These are phyloP conservation scores for Rhinichthys klamathensis DNA, from an alignment of 2,113 vertebrate species.

Conservation along the genomic window DNA sequence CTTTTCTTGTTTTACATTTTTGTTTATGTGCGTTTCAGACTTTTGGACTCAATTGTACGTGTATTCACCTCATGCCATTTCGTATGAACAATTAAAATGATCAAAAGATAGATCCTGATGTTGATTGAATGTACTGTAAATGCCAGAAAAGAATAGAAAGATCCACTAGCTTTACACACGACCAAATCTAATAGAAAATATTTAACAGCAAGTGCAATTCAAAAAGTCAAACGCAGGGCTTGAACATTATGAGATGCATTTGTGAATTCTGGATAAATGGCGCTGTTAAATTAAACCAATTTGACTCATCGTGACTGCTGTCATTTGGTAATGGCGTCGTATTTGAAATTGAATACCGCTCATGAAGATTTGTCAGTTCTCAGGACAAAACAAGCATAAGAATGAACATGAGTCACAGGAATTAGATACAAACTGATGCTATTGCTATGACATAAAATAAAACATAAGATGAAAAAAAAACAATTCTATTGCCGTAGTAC, in stretches of 20 bases:
- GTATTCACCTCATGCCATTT: not conserved
- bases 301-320: slow-evolving; percentile 4
- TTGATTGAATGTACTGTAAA: not conserved
- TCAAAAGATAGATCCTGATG: not conserved
- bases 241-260: not conserved
- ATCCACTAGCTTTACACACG: not conserved
- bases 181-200: not conserved
- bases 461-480: not conserved
- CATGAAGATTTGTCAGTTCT: not conserved
- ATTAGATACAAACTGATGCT: not conserved
- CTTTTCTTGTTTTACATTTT: not conserved
- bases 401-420: slow-evolving; percentile 8
- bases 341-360: not conserved
- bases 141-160: not conserved
- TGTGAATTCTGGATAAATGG: not conserved
- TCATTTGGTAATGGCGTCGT: not conserved
- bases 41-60: not conserved
- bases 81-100: not conserved
- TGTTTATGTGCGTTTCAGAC: too few relatives aligned
- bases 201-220: too few relatives aligned
- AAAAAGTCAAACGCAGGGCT: not conserved
- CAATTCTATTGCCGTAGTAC: not conserved
- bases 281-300: slow-evolving; percentile 1
- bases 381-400: not conserved
- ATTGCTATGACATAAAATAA: not conserved